Percentiles rank a stretch among this genome's conserved stretches.
These are phyloP conservation scores for Clarias gariepinus DNA, from an alignment of 2,113 vertebrate species.

Conservation along the genomic window DNA sequence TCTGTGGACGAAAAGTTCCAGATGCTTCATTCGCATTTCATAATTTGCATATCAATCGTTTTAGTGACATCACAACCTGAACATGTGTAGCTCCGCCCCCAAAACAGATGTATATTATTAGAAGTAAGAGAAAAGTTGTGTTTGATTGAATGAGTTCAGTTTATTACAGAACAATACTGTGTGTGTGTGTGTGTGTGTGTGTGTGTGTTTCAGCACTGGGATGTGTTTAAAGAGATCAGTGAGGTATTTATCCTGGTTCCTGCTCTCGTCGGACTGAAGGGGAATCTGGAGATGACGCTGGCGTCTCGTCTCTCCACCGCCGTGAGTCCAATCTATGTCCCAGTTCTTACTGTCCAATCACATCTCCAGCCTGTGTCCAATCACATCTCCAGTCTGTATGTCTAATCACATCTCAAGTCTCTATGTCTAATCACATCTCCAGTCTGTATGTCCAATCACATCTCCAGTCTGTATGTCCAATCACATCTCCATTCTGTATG, in stretches of 20 bases:
- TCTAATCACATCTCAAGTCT: too few relatives aligned
- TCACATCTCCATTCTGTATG: neutral
- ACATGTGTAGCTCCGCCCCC: neutral
- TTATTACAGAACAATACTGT: neutral
- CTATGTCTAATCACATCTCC: neutral
- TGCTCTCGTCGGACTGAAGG: constrained; percentile 93
- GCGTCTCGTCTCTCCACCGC: constrained; percentile 95
- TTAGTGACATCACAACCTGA: neutral
- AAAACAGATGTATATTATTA: neutral
- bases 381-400: neutral
- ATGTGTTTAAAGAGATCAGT: constrained; percentile 87
- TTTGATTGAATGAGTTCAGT: neutral
- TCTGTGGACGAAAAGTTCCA: too few relatives aligned
- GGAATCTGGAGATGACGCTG: constrained; percentile 97
- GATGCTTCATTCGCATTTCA: too few relatives aligned
- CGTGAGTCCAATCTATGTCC: constrained; percentile 67
- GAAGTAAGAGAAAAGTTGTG: too few relatives aligned
- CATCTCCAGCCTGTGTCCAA: neutral
- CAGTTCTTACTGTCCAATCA: neutral
- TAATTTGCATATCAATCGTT: too few relatives aligned
- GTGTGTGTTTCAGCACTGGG: constrained; percentile 85
- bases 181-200: constrained; percentile 37
- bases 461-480: neutral
- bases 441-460: too few relatives aligned
- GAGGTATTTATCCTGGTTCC: constrained; percentile 93